Evolutionary conservation across 2,113 vertebrate species (phyloP).

Genomic region (Eolophus roseicapilla): DNA sequence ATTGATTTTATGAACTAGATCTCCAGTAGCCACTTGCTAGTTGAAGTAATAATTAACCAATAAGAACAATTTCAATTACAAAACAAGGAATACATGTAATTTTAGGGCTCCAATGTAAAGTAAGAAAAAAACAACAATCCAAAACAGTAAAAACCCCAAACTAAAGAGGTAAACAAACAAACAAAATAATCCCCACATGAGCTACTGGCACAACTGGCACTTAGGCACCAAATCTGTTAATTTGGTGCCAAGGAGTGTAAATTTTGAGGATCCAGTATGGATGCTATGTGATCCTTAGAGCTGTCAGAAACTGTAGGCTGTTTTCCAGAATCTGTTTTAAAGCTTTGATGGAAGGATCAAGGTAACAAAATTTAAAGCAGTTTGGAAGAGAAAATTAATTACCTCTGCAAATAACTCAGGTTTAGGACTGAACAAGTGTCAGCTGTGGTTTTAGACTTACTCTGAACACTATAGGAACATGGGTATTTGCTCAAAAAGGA

Average conservation of each 20-base stretch:
- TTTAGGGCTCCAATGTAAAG: neutral
- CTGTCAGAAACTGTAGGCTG: neutral
- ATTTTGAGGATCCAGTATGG: neutral
- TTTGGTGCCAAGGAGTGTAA: neutral
- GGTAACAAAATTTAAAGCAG: neutral
- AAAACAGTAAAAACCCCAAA: neutral
- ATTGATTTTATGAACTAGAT: neutral
- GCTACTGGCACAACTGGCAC: neutral
- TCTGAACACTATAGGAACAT: neutral
- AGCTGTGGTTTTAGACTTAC: neutral
- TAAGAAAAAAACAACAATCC: neutral
- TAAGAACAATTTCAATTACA: neutral
- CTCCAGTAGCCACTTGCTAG: neutral
- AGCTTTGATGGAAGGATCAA: neutral
- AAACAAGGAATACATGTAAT: neutral
- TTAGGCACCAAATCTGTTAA: neutral
- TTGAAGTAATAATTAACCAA: neutral
- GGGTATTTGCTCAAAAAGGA: neutral
- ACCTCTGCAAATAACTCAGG: neutral
- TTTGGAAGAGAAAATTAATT: neutral
- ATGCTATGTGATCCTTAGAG: neutral
- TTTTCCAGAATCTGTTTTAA: neutral
- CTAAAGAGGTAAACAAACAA: neutral
- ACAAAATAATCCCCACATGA: rapidly evolving
- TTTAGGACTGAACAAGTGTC: neutral